Evolutionary conservation across 1,140 invertebrate genomes (phyloP).

Genomic region (Thrips palmi): DNA sequence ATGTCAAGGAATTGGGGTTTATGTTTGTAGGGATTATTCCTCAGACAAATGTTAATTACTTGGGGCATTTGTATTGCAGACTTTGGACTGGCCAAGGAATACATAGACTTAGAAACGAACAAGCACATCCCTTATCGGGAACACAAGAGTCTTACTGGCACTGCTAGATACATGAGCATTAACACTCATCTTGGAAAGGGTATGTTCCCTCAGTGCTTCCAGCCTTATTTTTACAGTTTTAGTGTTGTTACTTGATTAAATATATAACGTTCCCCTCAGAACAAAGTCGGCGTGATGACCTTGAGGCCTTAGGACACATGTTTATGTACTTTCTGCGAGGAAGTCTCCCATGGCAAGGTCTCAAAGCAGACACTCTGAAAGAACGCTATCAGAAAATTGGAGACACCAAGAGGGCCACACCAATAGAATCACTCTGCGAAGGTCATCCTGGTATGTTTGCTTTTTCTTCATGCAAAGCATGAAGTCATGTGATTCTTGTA

Average conservation of each 20-base stretch:
- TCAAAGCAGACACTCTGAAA: slow-evolving; percentile 98
- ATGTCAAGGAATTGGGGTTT: too few species aligned
- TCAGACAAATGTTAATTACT: neutral
- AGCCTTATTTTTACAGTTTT: slow-evolving; percentile 2
- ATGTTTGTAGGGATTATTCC: neutral
- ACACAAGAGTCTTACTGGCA: slow-evolving; percentile 95
- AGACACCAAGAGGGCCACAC: slow-evolving; percentile 94
- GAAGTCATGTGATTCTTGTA: neutral
- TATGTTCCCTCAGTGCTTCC: slow-evolving; percentile 21
- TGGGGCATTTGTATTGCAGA: slow-evolving; percentile 33
- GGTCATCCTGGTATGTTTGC: slow-evolving; percentile 63
- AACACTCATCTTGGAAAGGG: slow-evolving; percentile 99
- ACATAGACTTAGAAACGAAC: slow-evolving; percentile 99
- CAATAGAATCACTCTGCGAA: slow-evolving; percentile 93
- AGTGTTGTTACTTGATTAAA: slow-evolving; percentile 12
- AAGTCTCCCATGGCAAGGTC: slow-evolving; percentile 97
- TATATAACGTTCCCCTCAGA: slow-evolving; percentile 34
- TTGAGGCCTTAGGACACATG: slow-evolving; percentile 99
- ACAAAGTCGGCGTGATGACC: slow-evolving; percentile 96
- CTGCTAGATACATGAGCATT: slow-evolving; percentile 99
- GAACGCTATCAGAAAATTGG: slow-evolving; percentile 99
- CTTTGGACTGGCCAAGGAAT: slow-evolving; percentile 99
- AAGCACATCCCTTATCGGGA: slow-evolving; percentile 99
- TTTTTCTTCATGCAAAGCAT: neutral
- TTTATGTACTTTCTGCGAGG: slow-evolving; percentile 99